Conservation (phyloP, 1,140 invertebrate species). For the Centruroides sculpturatus region DNA sequence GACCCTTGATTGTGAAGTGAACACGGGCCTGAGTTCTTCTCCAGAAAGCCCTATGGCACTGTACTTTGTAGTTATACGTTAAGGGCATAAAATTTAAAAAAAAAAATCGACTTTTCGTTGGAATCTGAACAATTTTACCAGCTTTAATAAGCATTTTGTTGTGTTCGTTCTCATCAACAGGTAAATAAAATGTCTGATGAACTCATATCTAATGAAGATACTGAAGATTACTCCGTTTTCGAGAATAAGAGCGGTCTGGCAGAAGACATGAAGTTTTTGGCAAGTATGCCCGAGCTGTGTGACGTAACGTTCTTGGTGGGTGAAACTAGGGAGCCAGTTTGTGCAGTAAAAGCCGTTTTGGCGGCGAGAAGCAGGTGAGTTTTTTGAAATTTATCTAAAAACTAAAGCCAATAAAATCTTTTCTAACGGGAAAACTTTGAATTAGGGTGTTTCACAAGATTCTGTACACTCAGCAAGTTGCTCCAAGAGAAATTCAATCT, state of each 20-base stretch:
- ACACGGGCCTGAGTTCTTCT: no score
- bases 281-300: constrained; percentile 76
- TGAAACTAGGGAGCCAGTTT: constrained; percentile 78
- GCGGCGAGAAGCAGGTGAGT: constrained; percentile 62
- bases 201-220: constrained; percentile 3
- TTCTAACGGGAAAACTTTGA: background rate
- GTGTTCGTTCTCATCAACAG: no score
- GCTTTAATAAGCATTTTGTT: no score
- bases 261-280: constrained; percentile 90
- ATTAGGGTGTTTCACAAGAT: constrained; percentile 80
- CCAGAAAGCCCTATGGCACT: no score
- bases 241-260: constrained; percentile 84
- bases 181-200: no score
- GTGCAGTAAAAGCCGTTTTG: constrained; percentile 79
- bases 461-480: constrained; percentile 53
- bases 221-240: constrained; percentile 65
- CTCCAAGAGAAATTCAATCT: constrained; percentile 1
- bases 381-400: background rate
- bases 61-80: no score
- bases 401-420: background rate
- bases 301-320: constrained; percentile 91
- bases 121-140: no score
- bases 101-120: no score
- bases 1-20: no score
- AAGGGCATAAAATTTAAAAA: no score